A percentile compares a stretch with the other conserved stretches of the same genome.
phyloP scores from a whole-genome alignment of 2,797 vertebrate species.

The Phataginus tetradactyla region DNA sequence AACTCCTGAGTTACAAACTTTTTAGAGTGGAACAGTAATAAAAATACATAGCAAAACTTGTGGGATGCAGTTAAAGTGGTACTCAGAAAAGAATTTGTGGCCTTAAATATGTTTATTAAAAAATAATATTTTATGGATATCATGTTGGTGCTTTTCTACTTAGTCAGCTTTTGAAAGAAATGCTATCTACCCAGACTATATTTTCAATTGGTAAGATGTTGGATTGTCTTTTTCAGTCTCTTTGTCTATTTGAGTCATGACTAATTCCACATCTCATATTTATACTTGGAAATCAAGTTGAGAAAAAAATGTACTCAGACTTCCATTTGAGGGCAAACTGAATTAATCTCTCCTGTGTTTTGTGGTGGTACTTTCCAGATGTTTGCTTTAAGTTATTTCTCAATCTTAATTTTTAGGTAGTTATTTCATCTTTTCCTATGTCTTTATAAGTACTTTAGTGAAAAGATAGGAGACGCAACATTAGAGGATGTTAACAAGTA shows the following conservation, averaged over 20 bases:
- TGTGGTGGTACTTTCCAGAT: not conserved
- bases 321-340: conserved; percentile 15
- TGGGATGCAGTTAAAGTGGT: not conserved
- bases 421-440: conserved; percentile 25
- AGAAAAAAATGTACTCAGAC: not conserved
- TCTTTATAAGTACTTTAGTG: not conserved
- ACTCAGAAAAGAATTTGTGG: not conserved
- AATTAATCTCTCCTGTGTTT: not conserved
- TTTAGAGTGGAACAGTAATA: not conserved
- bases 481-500: not conserved
- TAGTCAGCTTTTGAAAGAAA: not conserved
- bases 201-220: not conserved
- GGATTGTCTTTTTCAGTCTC: not conserved
- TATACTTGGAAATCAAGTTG: not conserved
- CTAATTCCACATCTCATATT: conserved; percentile 9
- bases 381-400: not conserved
- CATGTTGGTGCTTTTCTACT: not conserved
- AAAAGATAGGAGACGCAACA: not conserved
- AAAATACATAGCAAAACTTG: not conserved
- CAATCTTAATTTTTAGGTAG: not conserved
- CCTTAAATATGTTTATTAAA: not conserved
- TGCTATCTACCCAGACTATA: not conserved
- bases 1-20: not conserved
- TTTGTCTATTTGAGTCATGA: not conserved
- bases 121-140: not conserved